Percentiles rank a stretch among this genome's conserved stretches.
Conservation (phyloP, 2,888 invertebrate genomes). For the Aproaerema taeniolella region DNA sequence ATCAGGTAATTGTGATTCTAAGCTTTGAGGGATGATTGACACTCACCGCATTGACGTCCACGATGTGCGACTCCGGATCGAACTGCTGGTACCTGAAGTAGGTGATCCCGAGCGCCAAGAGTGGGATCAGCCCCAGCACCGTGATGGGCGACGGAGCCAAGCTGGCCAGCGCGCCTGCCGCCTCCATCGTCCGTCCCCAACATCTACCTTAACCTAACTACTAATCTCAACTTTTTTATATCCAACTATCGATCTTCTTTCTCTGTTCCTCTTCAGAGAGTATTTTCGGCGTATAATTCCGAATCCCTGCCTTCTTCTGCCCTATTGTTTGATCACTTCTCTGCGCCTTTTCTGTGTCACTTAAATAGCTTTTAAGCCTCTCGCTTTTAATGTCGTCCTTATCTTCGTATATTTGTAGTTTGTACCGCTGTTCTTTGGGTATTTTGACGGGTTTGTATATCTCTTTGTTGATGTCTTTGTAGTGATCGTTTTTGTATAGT, state of each 20-base stretch:
- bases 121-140: constrained; percentile 85
- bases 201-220: constrained; percentile 67
- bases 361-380: constrained; percentile 51
- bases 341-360: constrained; percentile 64
- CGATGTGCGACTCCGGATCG: constrained; percentile 89
- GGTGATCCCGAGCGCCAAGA: constrained; percentile 88
- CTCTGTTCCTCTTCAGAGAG: constrained; percentile 76
- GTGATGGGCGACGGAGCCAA: constrained; percentile 80
- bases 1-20: too few relatives aligned
- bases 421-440: constrained; percentile 64
- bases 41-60: constrained; percentile 83
- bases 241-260: constrained; percentile 80
- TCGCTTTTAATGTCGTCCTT: constrained; percentile 54
- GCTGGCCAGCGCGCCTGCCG: constrained; percentile 73
- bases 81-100: constrained; percentile 87
- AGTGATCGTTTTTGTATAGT: constrained; percentile 71
- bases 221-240: constrained; percentile 68
- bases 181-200: constrained; percentile 57
- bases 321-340: constrained; percentile 41
- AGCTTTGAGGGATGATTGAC: too few relatives aligned
- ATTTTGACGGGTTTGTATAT: constrained; percentile 71
- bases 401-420: constrained; percentile 61
- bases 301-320: constrained; percentile 78
- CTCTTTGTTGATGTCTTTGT: constrained; percentile 66
- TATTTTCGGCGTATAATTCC: constrained; percentile 85